phyloP scores from a whole-genome alignment of 2,888 invertebrate genomes.

The Limnephilus marmoratus region DNA sequence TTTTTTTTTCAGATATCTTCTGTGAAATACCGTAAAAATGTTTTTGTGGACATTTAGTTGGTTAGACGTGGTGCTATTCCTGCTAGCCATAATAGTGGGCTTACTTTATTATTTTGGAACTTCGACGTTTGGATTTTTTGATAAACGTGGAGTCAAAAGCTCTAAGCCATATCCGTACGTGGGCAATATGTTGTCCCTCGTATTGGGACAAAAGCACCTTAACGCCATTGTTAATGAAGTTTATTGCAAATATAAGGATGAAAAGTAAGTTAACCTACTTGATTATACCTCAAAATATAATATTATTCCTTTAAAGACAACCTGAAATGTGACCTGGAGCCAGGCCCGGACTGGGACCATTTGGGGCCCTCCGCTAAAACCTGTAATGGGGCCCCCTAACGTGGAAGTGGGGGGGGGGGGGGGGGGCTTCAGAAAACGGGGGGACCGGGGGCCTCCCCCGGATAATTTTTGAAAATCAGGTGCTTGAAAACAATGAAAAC shows the following conservation, averaged over 20 bases:
- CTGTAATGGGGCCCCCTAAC: too few species aligned
- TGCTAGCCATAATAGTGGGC: not conserved
- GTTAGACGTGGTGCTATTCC: not conserved
- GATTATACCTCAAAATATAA: not conserved
- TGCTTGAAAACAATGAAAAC: too few species aligned
- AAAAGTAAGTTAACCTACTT: conserved; percentile 34
- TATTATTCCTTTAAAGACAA: too few species aligned
- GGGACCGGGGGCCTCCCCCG: too few species aligned
- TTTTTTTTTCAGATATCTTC: conserved; percentile 5
- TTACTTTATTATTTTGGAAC: conserved; percentile 25
- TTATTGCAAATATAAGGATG: conserved; percentile 37
- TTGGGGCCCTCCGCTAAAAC: too few species aligned
- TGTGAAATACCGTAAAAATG: not conserved
- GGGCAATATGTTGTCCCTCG: conserved; percentile 10
- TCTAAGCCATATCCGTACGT: not conserved
- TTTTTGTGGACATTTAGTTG: not conserved
- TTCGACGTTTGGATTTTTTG: not conserved
- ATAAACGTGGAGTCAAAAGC: conserved; percentile 38
- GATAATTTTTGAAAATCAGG: too few species aligned
- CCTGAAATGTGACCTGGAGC: too few species aligned
- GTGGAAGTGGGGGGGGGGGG: too few species aligned
- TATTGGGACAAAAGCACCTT: conserved; percentile 21
- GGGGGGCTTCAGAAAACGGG: too few species aligned
- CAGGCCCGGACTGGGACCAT: too few species aligned
- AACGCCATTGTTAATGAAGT: conserved; percentile 6